These are phyloP conservation scores for Thamnophis elegans DNA, from an alignment of 2,797 vertebrate genomes.

Conservation along the genomic window DNA sequence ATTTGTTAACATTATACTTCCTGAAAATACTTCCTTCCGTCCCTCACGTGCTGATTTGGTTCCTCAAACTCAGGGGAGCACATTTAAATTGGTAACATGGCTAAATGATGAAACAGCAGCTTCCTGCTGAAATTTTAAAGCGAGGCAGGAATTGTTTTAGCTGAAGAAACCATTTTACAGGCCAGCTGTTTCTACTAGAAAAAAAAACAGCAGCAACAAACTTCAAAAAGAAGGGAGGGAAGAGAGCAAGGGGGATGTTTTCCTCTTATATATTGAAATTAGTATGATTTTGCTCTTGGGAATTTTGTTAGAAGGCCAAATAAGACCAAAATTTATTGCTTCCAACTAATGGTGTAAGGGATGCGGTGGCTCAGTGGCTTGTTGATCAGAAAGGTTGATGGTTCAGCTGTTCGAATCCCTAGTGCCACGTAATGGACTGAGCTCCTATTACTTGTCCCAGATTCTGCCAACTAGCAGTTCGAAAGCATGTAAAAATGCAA, in stretches of 20 bases:
- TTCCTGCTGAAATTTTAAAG: slow-evolving; percentile 72
- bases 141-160: slow-evolving; percentile 65
- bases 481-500: too few relatives aligned
- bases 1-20: slow-evolving; percentile 55
- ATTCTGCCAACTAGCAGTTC: too few relatives aligned
- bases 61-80: slow-evolving; percentile 64
- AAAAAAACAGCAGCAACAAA: slow-evolving; percentile 64
- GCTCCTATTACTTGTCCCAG: too few relatives aligned
- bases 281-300: slow-evolving; percentile 48
- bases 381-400: too few relatives aligned
- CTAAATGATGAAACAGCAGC: slow-evolving; percentile 68
- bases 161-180: slow-evolving; percentile 68
- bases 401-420: too few relatives aligned
- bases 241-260: slow-evolving; percentile 6
- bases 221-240: slow-evolving; percentile 61
- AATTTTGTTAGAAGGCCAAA: slow-evolving; percentile 46
- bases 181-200: slow-evolving; percentile 67
- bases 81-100: slow-evolving; percentile 73
- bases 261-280: slow-evolving; percentile 63
- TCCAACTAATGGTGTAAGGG: slow-evolving; percentile 14
- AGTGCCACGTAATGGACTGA: too few relatives aligned
- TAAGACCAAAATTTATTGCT: slow-evolving; percentile 50
- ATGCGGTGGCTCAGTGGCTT: too few relatives aligned
- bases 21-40: slow-evolving; percentile 11
- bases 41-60: slow-evolving; percentile 42